Evolutionary conservation across 2,113 vertebrate genomes (phyloP).

Genomic region (Cheirogaleus medius): DNA sequence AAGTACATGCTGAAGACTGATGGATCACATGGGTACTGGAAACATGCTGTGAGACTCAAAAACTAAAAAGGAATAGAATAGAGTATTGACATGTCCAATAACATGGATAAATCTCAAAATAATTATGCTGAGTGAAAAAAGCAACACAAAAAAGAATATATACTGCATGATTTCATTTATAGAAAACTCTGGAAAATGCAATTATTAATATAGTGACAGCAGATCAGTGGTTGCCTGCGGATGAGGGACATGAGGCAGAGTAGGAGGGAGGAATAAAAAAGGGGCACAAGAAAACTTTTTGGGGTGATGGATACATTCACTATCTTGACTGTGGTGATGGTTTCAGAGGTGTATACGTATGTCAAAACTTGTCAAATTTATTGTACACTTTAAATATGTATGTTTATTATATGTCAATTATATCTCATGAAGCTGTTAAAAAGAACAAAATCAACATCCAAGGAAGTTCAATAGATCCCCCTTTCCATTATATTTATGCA

Average conservation of each 20-base stretch:
- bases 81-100: neutral
- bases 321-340: neutral
- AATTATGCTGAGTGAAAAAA: neutral
- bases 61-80: neutral
- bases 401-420: neutral
- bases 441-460: neutral
- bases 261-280: neutral
- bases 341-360: neutral
- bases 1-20: neutral
- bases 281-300: neutral
- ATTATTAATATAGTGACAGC: neutral
- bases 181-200: conserved; percentile 21
- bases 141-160: neutral
- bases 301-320: neutral
- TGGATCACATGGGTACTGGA: neutral
- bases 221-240: neutral
- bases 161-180: neutral
- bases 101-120: neutral
- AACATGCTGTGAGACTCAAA: neutral
- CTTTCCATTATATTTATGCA: neutral
- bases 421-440: neutral
- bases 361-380: neutral
- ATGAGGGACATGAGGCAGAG: neutral
- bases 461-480: neutral
- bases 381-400: neutral